Conservation (phyloP, 2,888 invertebrate species). For the Odontocolon sp. region DNA sequence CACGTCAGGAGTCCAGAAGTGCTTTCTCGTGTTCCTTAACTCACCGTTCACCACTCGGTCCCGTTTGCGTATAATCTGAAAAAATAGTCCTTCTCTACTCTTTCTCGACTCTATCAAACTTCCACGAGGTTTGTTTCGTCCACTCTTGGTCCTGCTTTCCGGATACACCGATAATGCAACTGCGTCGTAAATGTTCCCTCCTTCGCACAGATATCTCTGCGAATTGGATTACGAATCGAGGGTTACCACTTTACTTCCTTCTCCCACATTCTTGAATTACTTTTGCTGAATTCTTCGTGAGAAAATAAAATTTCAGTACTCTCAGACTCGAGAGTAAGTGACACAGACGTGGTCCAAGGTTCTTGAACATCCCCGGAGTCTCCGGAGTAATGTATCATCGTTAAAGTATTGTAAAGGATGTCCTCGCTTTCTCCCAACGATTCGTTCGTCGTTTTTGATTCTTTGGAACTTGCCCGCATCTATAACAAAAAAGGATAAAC, state of each 20-base stretch:
- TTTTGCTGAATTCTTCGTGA: slow-evolving; percentile 45
- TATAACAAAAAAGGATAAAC: slow-evolving; percentile 1
- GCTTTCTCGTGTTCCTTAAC: slow-evolving; percentile 81
- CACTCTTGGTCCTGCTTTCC: neutral
- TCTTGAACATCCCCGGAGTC: slow-evolving; percentile 65
- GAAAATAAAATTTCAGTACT: slow-evolving; percentile 47
- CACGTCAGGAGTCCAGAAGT: slow-evolving; percentile 78
- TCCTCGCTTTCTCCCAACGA: slow-evolving; percentile 42
- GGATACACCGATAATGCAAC: neutral
- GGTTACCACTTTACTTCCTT: too few species aligned
- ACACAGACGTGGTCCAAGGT: slow-evolving; percentile 65
- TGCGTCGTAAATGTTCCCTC: too few species aligned
- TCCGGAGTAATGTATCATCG: slow-evolving; percentile 73
- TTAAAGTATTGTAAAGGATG: slow-evolving; percentile 72
- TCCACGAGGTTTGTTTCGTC: slow-evolving; percentile 9
- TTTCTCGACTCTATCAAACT: slow-evolving; percentile 44
- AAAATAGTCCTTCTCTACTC: slow-evolving; percentile 64
- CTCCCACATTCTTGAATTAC: neutral
- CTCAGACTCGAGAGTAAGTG: slow-evolving; percentile 60
- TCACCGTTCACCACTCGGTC: slow-evolving; percentile 63
- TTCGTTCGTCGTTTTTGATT: slow-evolving; percentile 19
- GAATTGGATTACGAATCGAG: neutral
- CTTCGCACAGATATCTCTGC: too few species aligned
- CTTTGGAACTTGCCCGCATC: slow-evolving; percentile 32
- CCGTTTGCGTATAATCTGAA: slow-evolving; percentile 69